phyloP scores from a whole-genome alignment of 2,797 vertebrate species.

The Oophaga sylvatica region DNA sequence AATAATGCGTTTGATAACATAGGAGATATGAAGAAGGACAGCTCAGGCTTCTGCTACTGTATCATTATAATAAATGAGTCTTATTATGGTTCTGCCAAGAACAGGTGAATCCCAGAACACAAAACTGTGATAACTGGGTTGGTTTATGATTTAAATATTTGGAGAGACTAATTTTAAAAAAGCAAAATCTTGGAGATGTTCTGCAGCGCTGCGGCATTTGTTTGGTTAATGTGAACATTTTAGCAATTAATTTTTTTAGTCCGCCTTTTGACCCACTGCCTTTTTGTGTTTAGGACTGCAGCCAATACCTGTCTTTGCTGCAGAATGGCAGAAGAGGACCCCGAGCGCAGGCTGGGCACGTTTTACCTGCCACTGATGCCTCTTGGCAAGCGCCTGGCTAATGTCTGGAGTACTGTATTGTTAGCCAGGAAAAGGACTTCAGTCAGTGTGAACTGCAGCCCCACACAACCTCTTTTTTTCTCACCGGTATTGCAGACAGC shows the following conservation, averaged over 20 bases:
- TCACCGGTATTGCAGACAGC: conserved; percentile 15
- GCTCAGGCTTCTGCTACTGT: not conserved
- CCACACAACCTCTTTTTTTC: conserved; percentile 16
- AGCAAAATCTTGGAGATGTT: not conserved
- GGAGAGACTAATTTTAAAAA: not conserved
- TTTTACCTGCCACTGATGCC: conserved; percentile 44
- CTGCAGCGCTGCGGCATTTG: conserved; percentile 17
- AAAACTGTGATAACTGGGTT: not conserved
- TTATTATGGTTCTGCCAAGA: not conserved
- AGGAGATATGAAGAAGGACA: not conserved
- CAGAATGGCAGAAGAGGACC: conserved; percentile 32
- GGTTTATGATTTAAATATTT: not conserved
- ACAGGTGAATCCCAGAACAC: not conserved
- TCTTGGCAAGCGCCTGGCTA: conserved; percentile 24
- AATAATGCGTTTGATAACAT: not conserved
- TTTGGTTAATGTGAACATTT: conserved; percentile 42
- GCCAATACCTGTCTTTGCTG: conserved; percentile 44
- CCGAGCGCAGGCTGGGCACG: conserved; percentile 25
- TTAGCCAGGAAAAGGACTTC: conserved; percentile 20
- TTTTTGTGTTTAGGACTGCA: conserved; percentile 43
- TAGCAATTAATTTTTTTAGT: conserved; percentile 48
- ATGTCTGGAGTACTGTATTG: conserved; percentile 42
- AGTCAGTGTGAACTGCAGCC: conserved; percentile 17
- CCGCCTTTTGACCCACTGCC: conserved; percentile 38
- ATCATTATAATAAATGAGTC: not conserved